Base-by-base conservation (phyloP, 2,797 vertebrate genomes). In the Cercopithecus neglectus region DNA sequence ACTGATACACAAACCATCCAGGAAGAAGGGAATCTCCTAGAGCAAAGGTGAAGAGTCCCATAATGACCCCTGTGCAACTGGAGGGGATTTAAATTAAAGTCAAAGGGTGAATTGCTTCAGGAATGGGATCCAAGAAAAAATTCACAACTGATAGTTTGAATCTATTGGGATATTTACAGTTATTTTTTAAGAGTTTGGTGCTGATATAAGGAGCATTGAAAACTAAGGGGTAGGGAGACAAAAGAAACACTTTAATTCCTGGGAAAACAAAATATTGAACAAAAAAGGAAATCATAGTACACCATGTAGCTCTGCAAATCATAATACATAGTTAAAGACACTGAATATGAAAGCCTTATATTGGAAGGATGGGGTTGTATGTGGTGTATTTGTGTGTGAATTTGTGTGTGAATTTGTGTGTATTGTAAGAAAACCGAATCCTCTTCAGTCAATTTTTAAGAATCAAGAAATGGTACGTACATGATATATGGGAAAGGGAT, bases 161-260 rank as follows among this genome's bases (percentile, higher is more conserved):
- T 96, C 53, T 84, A 19, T 46, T 70, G 36, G 17, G 30, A 92
- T n/a, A 74, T n/a, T 96, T 83, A 24, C 24, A 70, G 41, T 72
- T 92, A 70, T 28, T 88, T 91, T 82, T 88, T 44, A 57, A 91
- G 83, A 78, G 44, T 96, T 84, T 89, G 26, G 64, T 61, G 33
- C n/a, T 70, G 24, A 78, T n/a, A 33, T n/a, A 50, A 59, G 53
- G 86, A 85, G 41, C 89, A 86, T 57, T 57, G 13, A 75, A 85
- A 89, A 85, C 55, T 0, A 41, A 81, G 80, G 30, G 33, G 16
- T 8, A 1, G 26, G 14, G 11, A 53, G 76, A 79, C 72, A 84
- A 74, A 72, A 91, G 41, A 48, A 94, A 16, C 53, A 48, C 28
- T 74, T 92, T 89, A 67, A 86, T 93, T 90, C 81, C 55, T 59